phyloP scores from a whole-genome alignment of 1,140 invertebrate genomes.

The Ostrea edulis region DNA sequence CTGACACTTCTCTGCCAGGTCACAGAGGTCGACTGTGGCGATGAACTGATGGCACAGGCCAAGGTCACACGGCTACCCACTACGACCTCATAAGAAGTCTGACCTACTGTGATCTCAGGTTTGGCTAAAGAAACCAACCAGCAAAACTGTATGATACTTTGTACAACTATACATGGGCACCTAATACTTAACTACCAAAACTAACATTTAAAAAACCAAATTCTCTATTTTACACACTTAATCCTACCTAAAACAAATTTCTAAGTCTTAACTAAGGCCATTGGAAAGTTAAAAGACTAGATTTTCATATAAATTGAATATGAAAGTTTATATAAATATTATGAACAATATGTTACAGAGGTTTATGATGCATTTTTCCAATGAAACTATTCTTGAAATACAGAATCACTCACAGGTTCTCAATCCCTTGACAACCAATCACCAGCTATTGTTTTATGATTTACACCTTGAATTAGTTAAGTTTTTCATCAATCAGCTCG shows the following conservation, averaged over 20 bases:
- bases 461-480: too few relatives aligned
- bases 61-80: constrained; percentile 47
- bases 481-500: too few relatives aligned
- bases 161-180: not conserved
- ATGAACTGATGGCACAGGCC: constrained; percentile 41
- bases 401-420: too few relatives aligned
- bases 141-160: not conserved
- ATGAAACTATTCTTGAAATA: too few relatives aligned
- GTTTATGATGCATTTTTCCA: too few relatives aligned
- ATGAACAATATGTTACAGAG: too few relatives aligned
- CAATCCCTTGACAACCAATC: too few relatives aligned
- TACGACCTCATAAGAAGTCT: constrained; percentile 41
- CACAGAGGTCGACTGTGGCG: constrained; percentile 32
- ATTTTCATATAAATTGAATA: too few relatives aligned
- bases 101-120: constrained; percentile 9
- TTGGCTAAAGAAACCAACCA: constrained; percentile 36
- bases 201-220: not conserved
- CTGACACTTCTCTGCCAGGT: constrained; percentile 27
- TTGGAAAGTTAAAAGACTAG: too few relatives aligned
- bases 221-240: not conserved
- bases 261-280: too few relatives aligned
- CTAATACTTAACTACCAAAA: not conserved
- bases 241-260: not conserved
- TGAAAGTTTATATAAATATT: too few relatives aligned
- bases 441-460: too few relatives aligned